Percentiles rank a stretch among this genome's conserved stretches.
phyloP scores from a whole-genome alignment of 2,888 invertebrate genomes.

The Cybosia mesomella region DNA sequence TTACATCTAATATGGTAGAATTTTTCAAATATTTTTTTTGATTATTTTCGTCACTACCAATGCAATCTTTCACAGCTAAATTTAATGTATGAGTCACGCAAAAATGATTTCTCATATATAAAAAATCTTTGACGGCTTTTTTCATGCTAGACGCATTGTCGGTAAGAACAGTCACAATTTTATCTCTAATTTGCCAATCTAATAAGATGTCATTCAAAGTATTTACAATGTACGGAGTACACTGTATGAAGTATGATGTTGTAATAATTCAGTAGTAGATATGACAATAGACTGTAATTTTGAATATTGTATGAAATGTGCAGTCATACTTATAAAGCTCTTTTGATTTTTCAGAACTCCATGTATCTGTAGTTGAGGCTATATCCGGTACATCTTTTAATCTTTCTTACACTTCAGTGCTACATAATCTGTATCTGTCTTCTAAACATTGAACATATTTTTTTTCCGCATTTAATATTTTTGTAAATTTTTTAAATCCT shows the following conservation, averaged over 20 bases:
- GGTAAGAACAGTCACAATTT: constrained; percentile 15
- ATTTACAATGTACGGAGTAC: constrained; percentile 10
- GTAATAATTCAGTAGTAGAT: constrained; percentile 8
- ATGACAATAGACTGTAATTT: constrained; percentile 19
- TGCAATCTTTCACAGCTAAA: constrained; percentile 21
- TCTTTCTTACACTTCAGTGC: constrained; percentile 12
- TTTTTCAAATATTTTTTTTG: constrained; percentile 24
- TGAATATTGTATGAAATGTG: constrained; percentile 21
- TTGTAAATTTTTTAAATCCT: background rate
- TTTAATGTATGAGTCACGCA: constrained; percentile 26
- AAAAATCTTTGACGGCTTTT: constrained; percentile 28
- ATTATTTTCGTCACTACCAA: constrained; percentile 11
- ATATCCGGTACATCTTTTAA: constrained; percentile 21
- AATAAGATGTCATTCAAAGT: background rate
- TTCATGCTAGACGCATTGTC: constrained; percentile 21
- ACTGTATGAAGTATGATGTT: constrained; percentile 6
- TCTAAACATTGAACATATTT: constrained; percentile 7
- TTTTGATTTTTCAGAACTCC: constrained; percentile 26
- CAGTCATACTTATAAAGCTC: constrained; percentile 21
- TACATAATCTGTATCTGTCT: constrained; percentile 16
- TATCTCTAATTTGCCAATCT: constrained; percentile 14
- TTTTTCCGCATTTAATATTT: constrained; percentile 5
- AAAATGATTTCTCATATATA: constrained; percentile 30
- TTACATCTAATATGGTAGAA: constrained; percentile 1
- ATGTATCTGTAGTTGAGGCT: constrained; percentile 22